Percentiles rank a stretch among this genome's conserved stretches.
These are phyloP conservation scores for Esperia sulphurella DNA, from an alignment of 2,888 invertebrate genomes.

Conservation along the genomic window DNA sequence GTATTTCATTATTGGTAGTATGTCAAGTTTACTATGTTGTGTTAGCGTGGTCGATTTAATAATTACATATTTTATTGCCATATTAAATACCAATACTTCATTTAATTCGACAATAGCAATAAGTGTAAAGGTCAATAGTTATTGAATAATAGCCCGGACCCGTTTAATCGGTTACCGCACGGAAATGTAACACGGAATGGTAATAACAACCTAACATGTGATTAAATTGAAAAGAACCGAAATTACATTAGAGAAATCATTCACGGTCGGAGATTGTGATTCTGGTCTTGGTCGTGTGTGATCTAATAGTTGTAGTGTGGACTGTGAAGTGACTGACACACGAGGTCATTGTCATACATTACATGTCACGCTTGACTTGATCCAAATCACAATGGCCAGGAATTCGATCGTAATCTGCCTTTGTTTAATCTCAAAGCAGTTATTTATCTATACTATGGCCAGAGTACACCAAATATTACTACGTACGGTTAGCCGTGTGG, in stretches of 20 bases:
- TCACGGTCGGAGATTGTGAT: constrained; percentile 26
- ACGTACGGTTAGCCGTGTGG: no score
- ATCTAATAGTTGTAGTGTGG: constrained; percentile 22
- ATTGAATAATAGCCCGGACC: constrained; percentile 20
- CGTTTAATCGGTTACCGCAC: constrained; percentile 28
- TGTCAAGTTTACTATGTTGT: constrained; percentile 11
- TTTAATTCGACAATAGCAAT: constrained; percentile 14
- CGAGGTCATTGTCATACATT: constrained; percentile 35
- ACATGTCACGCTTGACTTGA: constrained; percentile 24
- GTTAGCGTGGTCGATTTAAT: constrained; percentile 4
- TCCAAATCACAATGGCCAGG: constrained; percentile 28
- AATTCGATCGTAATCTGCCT: constrained; percentile 15
- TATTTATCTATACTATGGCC: no score
- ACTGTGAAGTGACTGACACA: constrained; percentile 23
- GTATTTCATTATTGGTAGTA: constrained; percentile 1
- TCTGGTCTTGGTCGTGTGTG: constrained; percentile 15
- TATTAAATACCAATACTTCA: neutral
- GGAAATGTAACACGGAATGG: constrained; percentile 25
- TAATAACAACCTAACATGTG: constrained; percentile 13
- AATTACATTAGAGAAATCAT: constrained; percentile 24
- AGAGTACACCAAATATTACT: no score
- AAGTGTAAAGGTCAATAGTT: constrained; percentile 20
- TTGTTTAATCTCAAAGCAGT: constrained; percentile 10
- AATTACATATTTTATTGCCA: constrained; percentile 4
- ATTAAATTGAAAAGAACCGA: constrained; percentile 17